Conservation (phyloP, 2,797 vertebrate genomes). For the Alosa sapidissima region DNA sequence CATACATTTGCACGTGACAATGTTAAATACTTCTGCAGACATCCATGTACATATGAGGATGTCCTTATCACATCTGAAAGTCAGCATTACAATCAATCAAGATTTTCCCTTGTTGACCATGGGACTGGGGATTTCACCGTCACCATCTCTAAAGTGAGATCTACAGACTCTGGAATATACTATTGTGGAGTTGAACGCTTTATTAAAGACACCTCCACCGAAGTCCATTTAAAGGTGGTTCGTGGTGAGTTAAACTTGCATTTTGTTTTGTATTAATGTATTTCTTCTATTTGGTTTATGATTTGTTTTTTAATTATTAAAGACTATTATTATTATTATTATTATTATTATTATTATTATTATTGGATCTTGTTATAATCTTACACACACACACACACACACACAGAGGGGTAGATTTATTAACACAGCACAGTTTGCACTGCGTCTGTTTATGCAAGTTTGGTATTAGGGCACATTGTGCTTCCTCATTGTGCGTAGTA, state of each 20-base stretch:
- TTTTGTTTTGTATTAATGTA: background rate
- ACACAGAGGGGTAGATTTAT: too few species aligned
- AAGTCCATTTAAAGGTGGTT: background rate
- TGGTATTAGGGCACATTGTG: too few species aligned
- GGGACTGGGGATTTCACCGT: background rate
- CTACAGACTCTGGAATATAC: background rate
- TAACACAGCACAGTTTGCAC: too few species aligned
- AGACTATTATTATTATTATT: too few species aligned
- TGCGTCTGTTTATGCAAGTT: too few species aligned
- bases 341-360: too few species aligned
- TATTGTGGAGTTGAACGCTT: background rate
- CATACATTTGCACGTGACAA: background rate
- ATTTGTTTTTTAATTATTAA: too few species aligned
- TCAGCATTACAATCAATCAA: background rate
- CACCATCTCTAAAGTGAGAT: background rate
- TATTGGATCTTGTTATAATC: too few species aligned
- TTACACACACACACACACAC: too few species aligned
- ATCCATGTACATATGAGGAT: background rate
- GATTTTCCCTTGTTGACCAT: background rate
- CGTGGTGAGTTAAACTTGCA: background rate
- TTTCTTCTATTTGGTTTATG: background rate
- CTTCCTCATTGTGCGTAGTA: too few species aligned
- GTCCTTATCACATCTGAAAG: background rate
- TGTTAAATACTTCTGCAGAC: background rate
- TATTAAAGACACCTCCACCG: background rate